These are phyloP conservation scores for Urocyon cinereoargenteus DNA, from an alignment of 2,797 vertebrate genomes.

Conservation along the genomic window DNA sequence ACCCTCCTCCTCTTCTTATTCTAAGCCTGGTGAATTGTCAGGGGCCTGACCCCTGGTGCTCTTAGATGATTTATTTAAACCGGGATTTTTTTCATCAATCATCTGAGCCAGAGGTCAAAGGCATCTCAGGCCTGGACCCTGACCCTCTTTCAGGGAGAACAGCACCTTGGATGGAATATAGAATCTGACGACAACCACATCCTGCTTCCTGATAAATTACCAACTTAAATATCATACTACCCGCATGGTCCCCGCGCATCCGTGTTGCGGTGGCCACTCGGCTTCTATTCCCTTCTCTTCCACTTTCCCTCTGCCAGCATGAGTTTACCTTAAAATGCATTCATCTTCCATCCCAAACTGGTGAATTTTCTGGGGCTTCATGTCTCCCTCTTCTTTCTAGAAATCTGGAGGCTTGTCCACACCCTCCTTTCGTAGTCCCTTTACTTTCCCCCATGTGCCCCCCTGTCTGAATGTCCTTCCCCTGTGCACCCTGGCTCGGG, in stretches of 20 bases:
- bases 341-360: background rate
- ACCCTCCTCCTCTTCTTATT: slow-evolving; percentile 16
- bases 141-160: background rate
- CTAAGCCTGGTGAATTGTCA: slow-evolving; percentile 41
- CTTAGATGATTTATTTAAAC: slow-evolving; percentile 76
- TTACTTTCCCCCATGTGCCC: background rate
- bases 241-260: background rate
- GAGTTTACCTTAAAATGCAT: background rate
- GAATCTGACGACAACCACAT: background rate
- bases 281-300: background rate
- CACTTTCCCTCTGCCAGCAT: background rate
- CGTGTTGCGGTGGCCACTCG: background rate
- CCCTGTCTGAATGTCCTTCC: background rate
- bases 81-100: slow-evolving; percentile 52
- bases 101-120: slow-evolving; percentile 63
- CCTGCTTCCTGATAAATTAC: slow-evolving; percentile 24
- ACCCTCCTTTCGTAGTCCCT: background rate
- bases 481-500: background rate
- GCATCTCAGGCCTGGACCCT: background rate
- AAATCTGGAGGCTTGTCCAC: background rate
- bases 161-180: background rate
- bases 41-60: slow-evolving; percentile 50
- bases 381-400: background rate
- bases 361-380: background rate
- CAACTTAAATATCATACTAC: slow-evolving; percentile 31